phyloP scores from a whole-genome alignment of 2,797 vertebrate species.

The Pangasius djambal region DNA sequence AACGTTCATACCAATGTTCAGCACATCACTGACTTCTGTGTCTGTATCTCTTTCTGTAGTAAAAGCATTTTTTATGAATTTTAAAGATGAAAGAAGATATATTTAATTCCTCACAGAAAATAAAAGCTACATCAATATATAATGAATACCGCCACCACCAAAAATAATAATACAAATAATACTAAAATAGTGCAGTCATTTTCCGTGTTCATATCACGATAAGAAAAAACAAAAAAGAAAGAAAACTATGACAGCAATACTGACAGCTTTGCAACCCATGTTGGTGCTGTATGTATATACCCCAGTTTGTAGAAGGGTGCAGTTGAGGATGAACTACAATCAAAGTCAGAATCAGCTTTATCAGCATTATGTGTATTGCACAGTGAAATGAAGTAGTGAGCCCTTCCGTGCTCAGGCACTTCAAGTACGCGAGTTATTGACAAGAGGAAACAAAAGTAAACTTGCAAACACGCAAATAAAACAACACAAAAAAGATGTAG shows the following conservation, averaged over 20 bases:
- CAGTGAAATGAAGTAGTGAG: not conserved
- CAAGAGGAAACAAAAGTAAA: not conserved
- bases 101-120: not conserved
- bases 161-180: not conserved
- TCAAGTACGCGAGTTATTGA: not conserved
- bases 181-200: not conserved
- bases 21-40: not conserved
- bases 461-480: not conserved
- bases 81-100: not conserved
- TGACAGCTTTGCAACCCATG: not conserved
- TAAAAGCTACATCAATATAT: not conserved
- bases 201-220: not conserved
- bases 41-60: not conserved
- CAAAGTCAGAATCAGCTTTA: not conserved
- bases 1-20: not conserved
- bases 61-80: not conserved
- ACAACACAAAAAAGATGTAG: not conserved
- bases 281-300: not conserved
- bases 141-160: not conserved
- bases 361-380: not conserved
- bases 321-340: not conserved
- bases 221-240: not conserved
- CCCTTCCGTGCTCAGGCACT: not conserved
- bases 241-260: not conserved
- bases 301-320: not conserved